Evolutionary conservation across 1,140 invertebrate species (phyloP).

Genomic region (Leptinotarsa defecta): DNA sequence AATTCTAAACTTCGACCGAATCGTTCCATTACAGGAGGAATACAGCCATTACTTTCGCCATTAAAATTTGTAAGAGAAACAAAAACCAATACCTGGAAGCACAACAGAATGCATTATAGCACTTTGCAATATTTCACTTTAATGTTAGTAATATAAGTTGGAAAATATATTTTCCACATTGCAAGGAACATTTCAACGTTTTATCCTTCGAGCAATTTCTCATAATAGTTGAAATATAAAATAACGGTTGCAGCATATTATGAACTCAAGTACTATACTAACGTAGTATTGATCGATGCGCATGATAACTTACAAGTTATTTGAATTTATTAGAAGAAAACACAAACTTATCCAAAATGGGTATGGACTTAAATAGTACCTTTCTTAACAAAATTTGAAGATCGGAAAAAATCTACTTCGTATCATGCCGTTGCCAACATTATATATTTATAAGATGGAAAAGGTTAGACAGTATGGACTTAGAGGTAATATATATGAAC

Average conservation of each 20-base stretch:
- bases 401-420: too few species aligned
- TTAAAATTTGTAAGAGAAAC: conserved; percentile 4
- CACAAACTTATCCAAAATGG: too few species aligned
- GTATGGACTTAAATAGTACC: too few species aligned
- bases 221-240: conserved; percentile 4
- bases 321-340: too few species aligned
- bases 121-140: conserved; percentile 9
- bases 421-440: too few species aligned
- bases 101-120: background rate
- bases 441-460: too few species aligned
- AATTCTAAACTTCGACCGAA: background rate
- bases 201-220: background rate
- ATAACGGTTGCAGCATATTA: background rate
- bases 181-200: background rate
- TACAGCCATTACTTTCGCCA: background rate
- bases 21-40: background rate
- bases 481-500: too few species aligned
- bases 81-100: background rate
- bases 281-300: too few species aligned
- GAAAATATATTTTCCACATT: background rate
- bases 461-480: too few species aligned
- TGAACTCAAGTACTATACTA: background rate
- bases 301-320: too few species aligned
- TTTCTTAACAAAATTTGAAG: too few species aligned
- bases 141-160: conserved; percentile 6